Conservation (phyloP, 2,888 invertebrate genomes). For the Uloborus plumipes region DNA sequence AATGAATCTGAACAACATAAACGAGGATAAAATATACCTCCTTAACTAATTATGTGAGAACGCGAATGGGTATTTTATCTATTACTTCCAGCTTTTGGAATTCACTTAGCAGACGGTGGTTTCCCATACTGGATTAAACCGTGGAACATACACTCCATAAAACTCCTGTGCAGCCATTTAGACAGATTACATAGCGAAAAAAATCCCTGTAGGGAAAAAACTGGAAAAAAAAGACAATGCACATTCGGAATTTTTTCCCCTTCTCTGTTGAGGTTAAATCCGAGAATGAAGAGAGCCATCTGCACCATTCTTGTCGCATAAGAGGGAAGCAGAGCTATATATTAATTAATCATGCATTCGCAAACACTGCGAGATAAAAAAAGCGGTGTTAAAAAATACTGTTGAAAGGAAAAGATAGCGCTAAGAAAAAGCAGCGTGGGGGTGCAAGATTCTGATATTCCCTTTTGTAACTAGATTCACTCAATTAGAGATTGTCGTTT, state of each 20-base stretch:
- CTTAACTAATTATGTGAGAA: too few species aligned
- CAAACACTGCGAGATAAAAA: slow-evolving; percentile 53
- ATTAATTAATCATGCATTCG: slow-evolving; percentile 52
- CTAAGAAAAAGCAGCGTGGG: slow-evolving; percentile 20
- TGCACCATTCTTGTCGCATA: slow-evolving; percentile 21
- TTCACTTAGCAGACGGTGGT: slow-evolving; percentile 42
- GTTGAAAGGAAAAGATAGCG: slow-evolving; percentile 60
- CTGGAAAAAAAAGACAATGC: slow-evolving; percentile 16
- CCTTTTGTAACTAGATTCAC: slow-evolving; percentile 58
- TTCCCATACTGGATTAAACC: slow-evolving; percentile 48
- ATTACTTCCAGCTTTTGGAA: too few species aligned
- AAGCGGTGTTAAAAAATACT: slow-evolving; percentile 61
- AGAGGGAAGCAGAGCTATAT: slow-evolving; percentile 18
- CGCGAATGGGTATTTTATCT: too few species aligned
- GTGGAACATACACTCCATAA: slow-evolving; percentile 35
- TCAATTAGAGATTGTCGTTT: slow-evolving; percentile 63
- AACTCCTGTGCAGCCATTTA: slow-evolving; percentile 46
- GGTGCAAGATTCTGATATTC: slow-evolving; percentile 31
- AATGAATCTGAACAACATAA: too few species aligned
- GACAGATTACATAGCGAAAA: slow-evolving; percentile 41
- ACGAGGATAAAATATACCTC: too few species aligned
- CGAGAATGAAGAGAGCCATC: slow-evolving; percentile 40
- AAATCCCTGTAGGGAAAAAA: slow-evolving; percentile 7
- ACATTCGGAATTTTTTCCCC: background rate
- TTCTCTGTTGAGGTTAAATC: slow-evolving; percentile 26